phyloP scores from a whole-genome alignment of 2,797 vertebrate genomes.

The Furcifer pardalis region DNA sequence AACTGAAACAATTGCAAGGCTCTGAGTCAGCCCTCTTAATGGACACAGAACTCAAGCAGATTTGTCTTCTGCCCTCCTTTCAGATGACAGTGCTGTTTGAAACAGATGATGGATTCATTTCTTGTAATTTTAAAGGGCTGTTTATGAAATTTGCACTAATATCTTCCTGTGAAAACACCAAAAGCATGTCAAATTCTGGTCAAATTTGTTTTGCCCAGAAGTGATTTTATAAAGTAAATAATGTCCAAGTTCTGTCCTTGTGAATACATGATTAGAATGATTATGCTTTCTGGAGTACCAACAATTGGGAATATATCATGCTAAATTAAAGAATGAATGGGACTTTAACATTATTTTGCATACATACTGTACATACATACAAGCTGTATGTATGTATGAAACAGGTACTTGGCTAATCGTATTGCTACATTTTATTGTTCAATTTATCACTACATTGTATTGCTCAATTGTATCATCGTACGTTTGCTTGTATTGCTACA shows the following conservation, averaged over 20 bases:
- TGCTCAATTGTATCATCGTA: no score
- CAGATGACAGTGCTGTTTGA: not conserved
- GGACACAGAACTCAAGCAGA: not conserved
- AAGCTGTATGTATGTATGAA: no score
- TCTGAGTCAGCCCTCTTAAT: conserved; percentile 30
- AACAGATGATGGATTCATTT: not conserved
- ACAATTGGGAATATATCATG: not conserved
- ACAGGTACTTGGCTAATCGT: no score
- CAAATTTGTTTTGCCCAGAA: not conserved
- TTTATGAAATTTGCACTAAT: not conserved
- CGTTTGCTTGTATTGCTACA: no score
- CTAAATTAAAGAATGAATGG: not conserved
- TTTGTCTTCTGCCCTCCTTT: not conserved
- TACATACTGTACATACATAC: no score
- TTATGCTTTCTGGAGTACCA: not conserved
- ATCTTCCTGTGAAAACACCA: not conserved
- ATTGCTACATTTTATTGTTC: no score
- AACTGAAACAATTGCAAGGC: conserved; percentile 61
- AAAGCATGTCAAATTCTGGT: conserved; percentile 5
- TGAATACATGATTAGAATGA: not conserved
- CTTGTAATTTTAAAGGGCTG: conserved; percentile 13
- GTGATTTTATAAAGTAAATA: not conserved
- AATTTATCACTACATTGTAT: no score
- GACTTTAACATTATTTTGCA: not conserved
- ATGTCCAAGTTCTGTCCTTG: not conserved